Conservation (phyloP, 2,888 invertebrate species). For the Polyommatus icarus region DNA sequence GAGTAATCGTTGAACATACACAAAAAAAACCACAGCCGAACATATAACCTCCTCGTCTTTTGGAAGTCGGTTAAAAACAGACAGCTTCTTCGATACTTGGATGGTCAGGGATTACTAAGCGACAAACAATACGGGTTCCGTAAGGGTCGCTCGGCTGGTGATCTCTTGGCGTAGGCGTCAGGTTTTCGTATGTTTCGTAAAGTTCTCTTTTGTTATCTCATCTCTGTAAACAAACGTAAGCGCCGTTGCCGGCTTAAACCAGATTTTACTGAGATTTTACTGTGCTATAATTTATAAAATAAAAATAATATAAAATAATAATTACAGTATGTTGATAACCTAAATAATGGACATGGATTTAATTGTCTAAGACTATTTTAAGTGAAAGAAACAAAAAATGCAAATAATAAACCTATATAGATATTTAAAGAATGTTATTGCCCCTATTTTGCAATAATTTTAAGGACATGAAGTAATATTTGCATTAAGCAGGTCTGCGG, state of each 20-base stretch:
- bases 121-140: too few relatives aligned
- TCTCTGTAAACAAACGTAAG: background rate
- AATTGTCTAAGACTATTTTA: background rate
- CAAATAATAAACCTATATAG: background rate
- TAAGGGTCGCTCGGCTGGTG: too few relatives aligned
- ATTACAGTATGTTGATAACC: background rate
- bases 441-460: background rate
- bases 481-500: background rate
- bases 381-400: background rate
- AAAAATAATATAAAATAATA: background rate
- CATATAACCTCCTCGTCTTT: too few relatives aligned
- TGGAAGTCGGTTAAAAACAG: too few relatives aligned
- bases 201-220: background rate
- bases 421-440: background rate
- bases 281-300: background rate
- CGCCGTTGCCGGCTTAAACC: background rate
- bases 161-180: too few relatives aligned
- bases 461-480: constrained; percentile 1
- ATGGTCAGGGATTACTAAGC: too few relatives aligned
- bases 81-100: too few relatives aligned
- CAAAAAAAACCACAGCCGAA: too few relatives aligned
- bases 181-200: background rate
- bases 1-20: too few relatives aligned
- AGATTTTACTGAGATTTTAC: background rate
- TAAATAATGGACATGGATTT: background rate